Conservation (phyloP, 2,113 vertebrate species). For the Taurulus bubalis region DNA sequence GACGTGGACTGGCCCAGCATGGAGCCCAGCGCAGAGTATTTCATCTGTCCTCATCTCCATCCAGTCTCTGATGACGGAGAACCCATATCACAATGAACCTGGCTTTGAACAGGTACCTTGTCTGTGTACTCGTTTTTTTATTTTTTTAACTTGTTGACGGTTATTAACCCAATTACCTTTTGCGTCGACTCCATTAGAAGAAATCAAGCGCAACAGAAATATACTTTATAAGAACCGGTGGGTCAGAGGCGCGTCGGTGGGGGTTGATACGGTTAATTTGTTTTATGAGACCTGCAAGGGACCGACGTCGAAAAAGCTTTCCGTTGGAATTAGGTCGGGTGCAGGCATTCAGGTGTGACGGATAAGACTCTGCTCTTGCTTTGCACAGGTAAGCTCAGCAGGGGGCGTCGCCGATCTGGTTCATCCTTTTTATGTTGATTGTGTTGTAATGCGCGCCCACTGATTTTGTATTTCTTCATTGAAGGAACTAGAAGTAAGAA, state of each 20-base stretch:
- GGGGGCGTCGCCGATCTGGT: too few species aligned
- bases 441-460: too few species aligned
- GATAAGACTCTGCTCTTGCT: background rate
- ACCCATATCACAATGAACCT: conserved; percentile 98
- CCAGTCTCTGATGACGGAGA: conserved; percentile 99
- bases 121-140: background rate
- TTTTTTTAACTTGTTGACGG: too few species aligned
- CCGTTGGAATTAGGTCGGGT: too few species aligned
- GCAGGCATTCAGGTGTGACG: too few species aligned
- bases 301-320: too few species aligned
- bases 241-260: background rate
- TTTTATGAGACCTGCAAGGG: too few species aligned
- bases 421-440: too few species aligned
- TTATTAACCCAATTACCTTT: background rate
- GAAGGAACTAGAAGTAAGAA: too few species aligned
- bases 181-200: too few species aligned
- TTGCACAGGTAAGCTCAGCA: background rate
- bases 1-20: conserved; percentile 98
- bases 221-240: background rate
- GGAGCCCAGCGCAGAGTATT: conserved; percentile 99
- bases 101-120: conserved; percentile 95
- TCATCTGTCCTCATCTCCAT: conserved; percentile 99
- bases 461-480: too few species aligned
- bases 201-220: background rate
- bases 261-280: too few species aligned